phyloP scores from a whole-genome alignment of 30 jellyfish, hydroid and myxozoan genomes.

The Rhopilema esculentum region DNA sequence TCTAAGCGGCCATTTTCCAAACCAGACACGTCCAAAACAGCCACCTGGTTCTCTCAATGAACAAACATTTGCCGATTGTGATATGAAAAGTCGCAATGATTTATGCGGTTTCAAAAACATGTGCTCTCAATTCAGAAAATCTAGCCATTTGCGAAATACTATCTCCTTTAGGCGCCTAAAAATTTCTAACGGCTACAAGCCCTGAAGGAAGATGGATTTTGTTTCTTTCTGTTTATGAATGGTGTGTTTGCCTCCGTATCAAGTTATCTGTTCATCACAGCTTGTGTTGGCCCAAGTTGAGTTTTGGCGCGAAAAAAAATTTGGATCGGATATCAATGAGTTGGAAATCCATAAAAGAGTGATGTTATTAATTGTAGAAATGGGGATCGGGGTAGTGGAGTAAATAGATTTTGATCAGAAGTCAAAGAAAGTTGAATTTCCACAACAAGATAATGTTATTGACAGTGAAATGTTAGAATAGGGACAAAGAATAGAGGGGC shows the following conservation, averaged over 20 bases:
- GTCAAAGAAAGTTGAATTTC: too few relatives aligned
- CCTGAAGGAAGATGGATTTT: neutral
- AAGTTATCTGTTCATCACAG: neutral
- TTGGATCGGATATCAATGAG: neutral
- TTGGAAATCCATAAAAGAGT: neutral
- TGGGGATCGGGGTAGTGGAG: too few relatives aligned
- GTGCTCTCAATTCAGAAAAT: neutral
- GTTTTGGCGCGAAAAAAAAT: neutral
- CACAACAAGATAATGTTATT: too few relatives aligned
- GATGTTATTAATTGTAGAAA: too few relatives aligned
- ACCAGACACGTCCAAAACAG: too few relatives aligned
- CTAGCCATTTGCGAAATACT: neutral
- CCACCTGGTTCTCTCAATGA: neutral
- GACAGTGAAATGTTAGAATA: too few relatives aligned
- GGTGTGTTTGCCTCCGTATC: neutral
- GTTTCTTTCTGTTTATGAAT: neutral
- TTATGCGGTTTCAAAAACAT: neutral
- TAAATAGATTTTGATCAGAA: too few relatives aligned
- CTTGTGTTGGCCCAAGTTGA: neutral
- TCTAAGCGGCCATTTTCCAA: too few relatives aligned
- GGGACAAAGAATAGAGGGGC: too few relatives aligned
- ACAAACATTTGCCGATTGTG: neutral
- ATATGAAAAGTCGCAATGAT: too few relatives aligned
- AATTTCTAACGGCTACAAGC: neutral
- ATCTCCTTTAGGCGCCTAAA: neutral